phyloP scores from a whole-genome alignment of 2,797 vertebrate genomes.

The Falco naumanni region DNA sequence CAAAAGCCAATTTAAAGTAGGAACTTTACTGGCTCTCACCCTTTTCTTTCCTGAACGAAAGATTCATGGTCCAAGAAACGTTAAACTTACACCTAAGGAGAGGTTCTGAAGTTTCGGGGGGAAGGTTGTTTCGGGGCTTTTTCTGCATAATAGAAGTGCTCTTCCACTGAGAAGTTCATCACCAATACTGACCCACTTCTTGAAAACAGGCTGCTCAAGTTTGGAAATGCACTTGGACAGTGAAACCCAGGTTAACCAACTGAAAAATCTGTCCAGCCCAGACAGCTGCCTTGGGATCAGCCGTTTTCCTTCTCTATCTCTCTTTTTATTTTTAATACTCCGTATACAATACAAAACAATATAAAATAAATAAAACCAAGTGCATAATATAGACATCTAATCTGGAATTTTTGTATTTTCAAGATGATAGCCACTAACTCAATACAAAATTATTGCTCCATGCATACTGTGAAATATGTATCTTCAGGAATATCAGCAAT shows the following conservation, averaged over 20 bases:
- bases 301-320: neutral
- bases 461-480: rapidly evolving
- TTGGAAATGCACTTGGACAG: neutral
- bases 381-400: neutral
- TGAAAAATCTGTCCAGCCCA: neutral
- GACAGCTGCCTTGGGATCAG: neutral
- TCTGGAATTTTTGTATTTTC: neutral
- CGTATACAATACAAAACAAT: neutral
- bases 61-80: neutral
- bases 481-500: neutral
- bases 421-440: neutral
- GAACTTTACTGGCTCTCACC: neutral
- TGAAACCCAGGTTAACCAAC: neutral
- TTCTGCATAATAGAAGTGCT: neutral
- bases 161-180: neutral
- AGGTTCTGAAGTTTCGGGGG: neutral
- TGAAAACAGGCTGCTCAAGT: neutral
- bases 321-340: neutral
- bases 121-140: neutral
- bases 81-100: neutral
- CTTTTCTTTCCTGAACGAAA: neutral
- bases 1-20: neutral
- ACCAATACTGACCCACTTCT: neutral
- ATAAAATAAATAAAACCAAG: neutral
- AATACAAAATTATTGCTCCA: neutral